Evolutionary conservation across 2,888 invertebrate species (phyloP), one percentile per base, ranked within the genome.

Genomic region (Oscheius sp.): DNA sequence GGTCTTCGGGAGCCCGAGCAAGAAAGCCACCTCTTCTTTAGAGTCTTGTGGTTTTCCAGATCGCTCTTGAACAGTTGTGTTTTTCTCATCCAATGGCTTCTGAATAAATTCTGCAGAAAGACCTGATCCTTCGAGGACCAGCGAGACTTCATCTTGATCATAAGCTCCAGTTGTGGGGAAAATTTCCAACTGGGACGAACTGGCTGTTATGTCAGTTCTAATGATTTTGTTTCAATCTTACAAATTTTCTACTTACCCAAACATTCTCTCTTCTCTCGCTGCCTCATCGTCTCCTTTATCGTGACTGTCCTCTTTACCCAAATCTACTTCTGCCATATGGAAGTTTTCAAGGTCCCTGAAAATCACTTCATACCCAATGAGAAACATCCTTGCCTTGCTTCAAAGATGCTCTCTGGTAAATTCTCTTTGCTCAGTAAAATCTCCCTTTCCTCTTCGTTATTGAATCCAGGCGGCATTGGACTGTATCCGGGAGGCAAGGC

Each of bases 401-500:
- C 48, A 11, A 47, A 58, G 32, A 58, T 58, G 7, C 7, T 42
- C 5, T 29, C 58, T 11, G 33, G 33, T 58, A 42, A 7, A 42
- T 7, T 42, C 7, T 33, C 58, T 33, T 33, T 58, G 32, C 32
- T 58, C 29, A 32, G 5, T 21, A 63, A 21, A 48, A 21, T 29
- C 29, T 11, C n/a, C 37, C 55, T 53, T 37, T 68, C 68, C 33
- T 68, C 35, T 4, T 42, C 42, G 7, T 51, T 55, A 10, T 21
- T 35, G 37, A 68, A 68, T 9, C 68, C 68, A 35, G 68, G 68
- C 7, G 68, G 68, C 55, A 55, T 53, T 2, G 68, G 68, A 53
- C 55, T 68, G 33, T 68, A 68, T 13, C 68, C 68, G 2, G 68
- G 68, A 32, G 68, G 68, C 35, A 68, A 35, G 5, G 68, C 68